These are phyloP conservation scores for Megamerina dolium DNA, from an alignment of 2,888 invertebrate species.

Conservation along the genomic window DNA sequence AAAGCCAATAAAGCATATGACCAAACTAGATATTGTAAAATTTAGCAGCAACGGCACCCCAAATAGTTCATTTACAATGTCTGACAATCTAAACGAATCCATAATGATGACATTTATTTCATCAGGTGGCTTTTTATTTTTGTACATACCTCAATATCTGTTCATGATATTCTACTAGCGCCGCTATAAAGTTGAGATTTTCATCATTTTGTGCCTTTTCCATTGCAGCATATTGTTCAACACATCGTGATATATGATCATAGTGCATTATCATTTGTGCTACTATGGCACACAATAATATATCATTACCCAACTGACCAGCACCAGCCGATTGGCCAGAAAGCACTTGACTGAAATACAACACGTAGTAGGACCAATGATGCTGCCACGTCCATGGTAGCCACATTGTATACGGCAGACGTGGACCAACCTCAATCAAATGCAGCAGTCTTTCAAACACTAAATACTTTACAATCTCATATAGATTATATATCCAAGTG, in stretches of 20 bases:
- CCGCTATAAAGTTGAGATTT: conserved; percentile 1
- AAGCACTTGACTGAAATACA: conserved; percentile 21
- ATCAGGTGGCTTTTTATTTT: too few species aligned
- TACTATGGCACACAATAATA: conserved; percentile 28
- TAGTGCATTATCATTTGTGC: conserved; percentile 37
- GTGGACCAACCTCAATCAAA: conserved; percentile 18
- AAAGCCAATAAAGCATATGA: conserved; percentile 31
- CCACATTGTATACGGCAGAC: conserved; percentile 30
- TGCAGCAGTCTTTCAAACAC: conserved; percentile 24
- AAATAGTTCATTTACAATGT: conserved; percentile 22
- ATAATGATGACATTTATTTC: too few species aligned
- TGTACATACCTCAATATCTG: conserved; percentile 21
- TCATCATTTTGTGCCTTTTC: background rate
- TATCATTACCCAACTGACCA: conserved; percentile 30
- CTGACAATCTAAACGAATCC: conserved; percentile 11
- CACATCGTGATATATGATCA: conserved; percentile 23
- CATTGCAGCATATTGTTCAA: conserved; percentile 14
- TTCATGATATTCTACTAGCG: conserved; percentile 22
- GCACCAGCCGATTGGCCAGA: conserved; percentile 26
- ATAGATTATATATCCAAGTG: conserved; percentile 39
- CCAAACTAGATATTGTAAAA: conserved; percentile 29
- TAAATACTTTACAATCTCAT: conserved; percentile 26
- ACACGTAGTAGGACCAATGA: conserved; percentile 22
- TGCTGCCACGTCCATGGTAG: conserved; percentile 28
- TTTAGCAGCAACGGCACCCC: conserved; percentile 23